phyloP scores from a whole-genome alignment of 2,888 invertebrate species.

The Epinotia demarniana region DNA sequence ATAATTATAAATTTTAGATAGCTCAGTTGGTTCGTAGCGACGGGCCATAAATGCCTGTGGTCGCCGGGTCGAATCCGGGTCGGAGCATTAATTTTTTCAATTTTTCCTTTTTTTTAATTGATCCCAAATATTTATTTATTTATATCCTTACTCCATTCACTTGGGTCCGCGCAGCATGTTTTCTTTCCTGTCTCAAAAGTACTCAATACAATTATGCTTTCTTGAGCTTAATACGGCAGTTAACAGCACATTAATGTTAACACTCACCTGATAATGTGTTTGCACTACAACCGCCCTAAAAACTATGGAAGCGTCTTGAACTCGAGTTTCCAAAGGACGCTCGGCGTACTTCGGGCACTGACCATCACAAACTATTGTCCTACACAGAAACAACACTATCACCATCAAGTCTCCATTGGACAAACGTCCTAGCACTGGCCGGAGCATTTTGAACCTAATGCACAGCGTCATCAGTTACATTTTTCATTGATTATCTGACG shows the following conservation, averaged over 20 bases:
- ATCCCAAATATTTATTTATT: too few relatives aligned
- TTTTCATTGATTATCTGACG: constrained; percentile 69
- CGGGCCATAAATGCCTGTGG: too few relatives aligned
- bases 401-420: constrained; percentile 70
- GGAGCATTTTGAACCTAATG: constrained; percentile 66
- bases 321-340: constrained; percentile 80
- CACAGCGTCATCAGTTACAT: constrained; percentile 61
- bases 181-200: too few relatives aligned
- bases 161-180: too few relatives aligned
- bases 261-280: constrained; percentile 75
- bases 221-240: too few relatives aligned
- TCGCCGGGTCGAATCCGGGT: too few relatives aligned
- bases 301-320: constrained; percentile 82
- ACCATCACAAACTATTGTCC: constrained; percentile 81
- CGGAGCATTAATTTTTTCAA: too few relatives aligned
- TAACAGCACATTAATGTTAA: background rate
- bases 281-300: constrained; percentile 81
- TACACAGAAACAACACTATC: constrained; percentile 73
- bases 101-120: too few relatives aligned
- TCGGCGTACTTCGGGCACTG: constrained; percentile 82
- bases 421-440: constrained; percentile 63
- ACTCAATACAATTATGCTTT: too few relatives aligned
- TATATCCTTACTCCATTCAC: too few relatives aligned
- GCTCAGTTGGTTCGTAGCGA: too few relatives aligned
- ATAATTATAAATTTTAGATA: too few relatives aligned